Evolutionary conservation across 2,113 vertebrate species (phyloP).

Genomic region (Mionectes macconnelli): DNA sequence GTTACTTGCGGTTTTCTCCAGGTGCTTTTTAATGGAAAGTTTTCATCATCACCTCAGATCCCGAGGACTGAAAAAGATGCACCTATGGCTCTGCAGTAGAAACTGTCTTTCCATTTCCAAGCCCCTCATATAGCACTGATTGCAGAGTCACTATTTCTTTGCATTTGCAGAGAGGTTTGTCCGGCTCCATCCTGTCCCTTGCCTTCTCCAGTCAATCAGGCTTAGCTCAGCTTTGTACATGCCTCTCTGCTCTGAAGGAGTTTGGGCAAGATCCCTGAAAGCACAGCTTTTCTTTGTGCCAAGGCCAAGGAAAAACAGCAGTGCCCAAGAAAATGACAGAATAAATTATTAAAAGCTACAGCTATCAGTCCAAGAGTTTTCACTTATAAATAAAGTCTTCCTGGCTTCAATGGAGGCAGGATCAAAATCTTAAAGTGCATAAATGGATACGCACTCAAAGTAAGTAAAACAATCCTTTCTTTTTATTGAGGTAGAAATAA

Average conservation of each 20-base stretch:
- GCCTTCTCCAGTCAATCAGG: background rate
- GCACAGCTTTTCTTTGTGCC: background rate
- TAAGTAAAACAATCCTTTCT: background rate
- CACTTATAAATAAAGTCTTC: background rate
- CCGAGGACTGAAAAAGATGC: background rate
- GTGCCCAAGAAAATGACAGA: background rate
- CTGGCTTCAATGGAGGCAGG: background rate
- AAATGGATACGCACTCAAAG: background rate
- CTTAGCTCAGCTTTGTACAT: background rate
- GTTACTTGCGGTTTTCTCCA: background rate
- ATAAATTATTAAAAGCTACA: background rate
- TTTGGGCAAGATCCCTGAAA: background rate
- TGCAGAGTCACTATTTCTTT: background rate
- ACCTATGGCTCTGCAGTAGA: background rate
- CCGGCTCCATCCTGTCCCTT: background rate
- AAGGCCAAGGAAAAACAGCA: background rate
- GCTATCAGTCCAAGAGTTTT: background rate
- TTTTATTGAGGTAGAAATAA: background rate
- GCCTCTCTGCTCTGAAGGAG: background rate
- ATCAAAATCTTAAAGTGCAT: background rate
- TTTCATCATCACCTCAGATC: background rate
- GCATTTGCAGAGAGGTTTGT: background rate
- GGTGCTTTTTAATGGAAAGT: background rate
- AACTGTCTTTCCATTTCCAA: background rate
- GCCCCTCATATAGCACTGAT: rapidly evolving